Base-by-base conservation (phyloP, 1,140 invertebrate species). In the Drosophila pruinosa region DNA sequence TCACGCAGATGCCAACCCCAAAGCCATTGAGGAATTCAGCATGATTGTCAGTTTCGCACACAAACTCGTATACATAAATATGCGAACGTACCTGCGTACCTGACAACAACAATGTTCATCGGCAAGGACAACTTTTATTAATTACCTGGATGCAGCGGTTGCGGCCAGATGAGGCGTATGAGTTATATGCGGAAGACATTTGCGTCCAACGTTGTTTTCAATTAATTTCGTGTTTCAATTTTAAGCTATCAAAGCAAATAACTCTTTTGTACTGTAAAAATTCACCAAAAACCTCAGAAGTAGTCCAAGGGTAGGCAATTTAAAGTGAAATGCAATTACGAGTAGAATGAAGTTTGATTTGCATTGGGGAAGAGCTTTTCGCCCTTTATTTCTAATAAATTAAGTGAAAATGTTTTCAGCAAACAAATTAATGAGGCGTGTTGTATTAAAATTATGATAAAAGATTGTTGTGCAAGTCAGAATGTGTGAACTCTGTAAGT, bases 161-260 rank as follows among this genome's bases (percentile, higher is more conserved):
- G 80, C 77, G 77, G 77, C 80, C 68, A 56, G 34, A 52, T 53
- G 50, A 24, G 56, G 74, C 64, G 82, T 78, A 78, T 88, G 82
- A 57, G 81, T 81, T 53, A 81, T 86, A 72, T 72, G 59, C 58
- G 19, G 52, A 68, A 77, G 75, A 88, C 78, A 75, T 71, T 86
- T 67, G 12, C 28, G 70, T 73, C 65, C 73, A 64, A 65, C 71
- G 67, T 65, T 88, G 82, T 88, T 88, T 88, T 88, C 78, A 82
- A 88, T 88, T 88, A 88, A 88, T 88, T 89, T 88, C 63, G 89
- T 88, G 72, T 88, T 88, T 88, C 72, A 82, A 88, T 88, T 88
- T 88, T 88, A 70, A 80, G 82, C 82, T 88, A 88, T 88, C 89
- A 88, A 88, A 78, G 78, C 65, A 75, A 69, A 86, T 73, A 79